These are phyloP conservation scores for Eurystomus gularis DNA, from an alignment of 2,113 vertebrate species.

Conservation along the genomic window DNA sequence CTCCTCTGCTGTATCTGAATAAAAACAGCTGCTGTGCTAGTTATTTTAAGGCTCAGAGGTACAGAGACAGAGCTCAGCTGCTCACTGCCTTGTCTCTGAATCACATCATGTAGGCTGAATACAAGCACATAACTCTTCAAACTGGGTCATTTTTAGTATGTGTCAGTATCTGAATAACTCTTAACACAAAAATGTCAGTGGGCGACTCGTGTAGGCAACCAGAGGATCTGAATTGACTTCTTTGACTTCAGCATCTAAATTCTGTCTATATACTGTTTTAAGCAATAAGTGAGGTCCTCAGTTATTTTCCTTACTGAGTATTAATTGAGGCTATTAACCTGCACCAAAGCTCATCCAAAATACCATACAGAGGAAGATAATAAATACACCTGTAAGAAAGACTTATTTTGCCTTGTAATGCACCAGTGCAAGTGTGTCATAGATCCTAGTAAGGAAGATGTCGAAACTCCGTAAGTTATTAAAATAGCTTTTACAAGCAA, in stretches of 20 bases:
- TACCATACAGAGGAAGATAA: not conserved
- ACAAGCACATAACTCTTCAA: not conserved
- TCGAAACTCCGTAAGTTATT: not conserved
- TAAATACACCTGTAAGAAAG: not conserved
- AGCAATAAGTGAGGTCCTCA: too few species aligned
- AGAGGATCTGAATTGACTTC: not conserved
- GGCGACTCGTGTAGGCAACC: not conserved
- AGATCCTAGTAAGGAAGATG: not conserved
- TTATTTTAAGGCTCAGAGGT: constrained; percentile 17
- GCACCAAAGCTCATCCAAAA: not conserved
- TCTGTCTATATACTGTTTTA: not conserved
- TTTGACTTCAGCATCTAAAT: not conserved
- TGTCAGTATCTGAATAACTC: not conserved
- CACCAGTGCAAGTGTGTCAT: not conserved
- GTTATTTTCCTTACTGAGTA: not conserved
- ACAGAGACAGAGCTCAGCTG: constrained; percentile 27
- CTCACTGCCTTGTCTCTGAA: constrained; percentile 33
- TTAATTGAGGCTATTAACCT: not conserved
- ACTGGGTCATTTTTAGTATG: constrained; percentile 5
- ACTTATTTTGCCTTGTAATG: not conserved
- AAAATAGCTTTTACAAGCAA: not conserved
- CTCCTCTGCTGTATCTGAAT: not conserved
- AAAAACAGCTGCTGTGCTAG: not conserved
- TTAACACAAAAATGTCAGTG: not conserved
- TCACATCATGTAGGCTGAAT: not conserved